Base-by-base conservation (phyloP, 92 coral and sea anemone genomes). In the Paragorgia papillata region DNA sequence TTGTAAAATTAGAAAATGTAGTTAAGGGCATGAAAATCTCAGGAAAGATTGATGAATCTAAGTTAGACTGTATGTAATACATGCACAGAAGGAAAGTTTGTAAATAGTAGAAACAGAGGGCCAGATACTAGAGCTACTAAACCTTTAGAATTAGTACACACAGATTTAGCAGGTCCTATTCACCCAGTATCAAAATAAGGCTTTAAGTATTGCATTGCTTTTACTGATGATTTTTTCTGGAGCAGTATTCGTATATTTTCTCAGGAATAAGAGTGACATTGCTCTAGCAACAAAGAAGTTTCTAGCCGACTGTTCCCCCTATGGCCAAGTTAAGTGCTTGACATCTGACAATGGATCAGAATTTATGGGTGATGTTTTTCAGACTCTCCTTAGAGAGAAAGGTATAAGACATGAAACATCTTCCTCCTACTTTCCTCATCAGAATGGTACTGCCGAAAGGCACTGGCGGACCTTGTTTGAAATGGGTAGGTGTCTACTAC, bases 371-470 rank as follows among this genome's bases (percentile, higher is more conserved):
- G 41, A 57, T 43, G 66, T 8, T 60, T 60, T 60, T 35, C 66
- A 60, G 26, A 15, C 62, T 28, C 24, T 74, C 37, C 73, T 82
- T 51, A 40, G 62, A 27, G 51, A 66, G 29, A 82, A 62, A 30
- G 62, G 30, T 66, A 79, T 84, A 33, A 70, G 51, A 44, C 84
- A 84, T 71, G 76, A 79, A 53, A 84, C 74, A 14, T 27, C 54
- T 33, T 51, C 73, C 35, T 83, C 86, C 40, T 29, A 75, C 66
- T 81, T 83, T 18, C 89, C 80, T 21, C 80, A 86, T 63, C 81
- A 84, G 51, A 84, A 63, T 55, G 88, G 85, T 5, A 79, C 84
- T 9, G 84, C 88, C 9, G 88, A 84, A 69, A 35, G 89, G 31
- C 46, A 73, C 26, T 85, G 88, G 79, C 46, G 70, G 28, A 83